Conservation (phyloP, 2,113 vertebrate species). For the Gracilinanus agilis region DNA sequence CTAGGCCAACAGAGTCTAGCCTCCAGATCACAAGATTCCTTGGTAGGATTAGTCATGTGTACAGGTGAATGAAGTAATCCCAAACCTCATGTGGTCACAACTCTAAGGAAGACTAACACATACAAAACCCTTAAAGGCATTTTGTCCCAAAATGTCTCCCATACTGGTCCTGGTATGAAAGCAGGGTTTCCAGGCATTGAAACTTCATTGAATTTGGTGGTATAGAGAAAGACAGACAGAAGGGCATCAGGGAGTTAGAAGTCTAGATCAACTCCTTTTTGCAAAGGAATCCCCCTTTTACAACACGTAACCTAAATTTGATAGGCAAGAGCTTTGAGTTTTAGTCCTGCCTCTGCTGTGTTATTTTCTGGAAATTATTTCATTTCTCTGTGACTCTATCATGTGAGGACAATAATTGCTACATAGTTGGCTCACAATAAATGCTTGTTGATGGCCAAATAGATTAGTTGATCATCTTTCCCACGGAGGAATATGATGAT, state of each 20-base stretch:
- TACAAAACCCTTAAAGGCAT: background rate
- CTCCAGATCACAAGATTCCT: background rate
- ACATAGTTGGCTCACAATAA: background rate
- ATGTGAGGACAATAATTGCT: background rate
- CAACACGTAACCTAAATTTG: background rate
- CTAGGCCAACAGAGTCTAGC: background rate
- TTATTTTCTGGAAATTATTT: background rate
- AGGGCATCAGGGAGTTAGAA: background rate
- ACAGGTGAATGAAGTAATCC: background rate
- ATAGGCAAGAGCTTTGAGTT: background rate
- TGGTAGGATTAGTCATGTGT: background rate
- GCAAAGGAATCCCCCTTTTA: background rate
- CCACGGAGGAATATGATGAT: background rate
- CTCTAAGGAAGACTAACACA: background rate
- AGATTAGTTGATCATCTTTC: background rate
- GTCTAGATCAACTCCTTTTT: background rate
- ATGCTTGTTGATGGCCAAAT: background rate
- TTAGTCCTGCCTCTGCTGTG: background rate
- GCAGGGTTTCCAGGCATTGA: background rate
- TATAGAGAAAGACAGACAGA: background rate
- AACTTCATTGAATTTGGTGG: background rate
- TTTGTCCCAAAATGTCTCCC: background rate
- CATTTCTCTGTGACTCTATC: background rate
- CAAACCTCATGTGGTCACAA: background rate
- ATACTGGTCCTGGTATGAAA: background rate